These are phyloP conservation scores for Cardiocondyla obscurior DNA, from an alignment of 1,140 invertebrate genomes.

Conservation along the genomic window DNA sequence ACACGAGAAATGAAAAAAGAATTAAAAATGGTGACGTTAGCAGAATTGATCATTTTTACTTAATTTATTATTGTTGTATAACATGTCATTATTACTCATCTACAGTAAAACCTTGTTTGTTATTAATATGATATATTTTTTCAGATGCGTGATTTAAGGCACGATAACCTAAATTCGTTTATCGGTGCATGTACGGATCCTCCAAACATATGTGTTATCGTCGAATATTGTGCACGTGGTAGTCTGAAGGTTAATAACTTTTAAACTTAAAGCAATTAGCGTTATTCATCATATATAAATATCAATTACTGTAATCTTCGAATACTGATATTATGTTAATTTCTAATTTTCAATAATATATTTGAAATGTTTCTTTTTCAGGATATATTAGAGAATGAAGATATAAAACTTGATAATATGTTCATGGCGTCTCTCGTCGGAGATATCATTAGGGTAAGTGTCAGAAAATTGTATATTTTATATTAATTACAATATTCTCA, in stretches of 20 bases:
- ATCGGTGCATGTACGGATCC: slow-evolving; percentile 97
- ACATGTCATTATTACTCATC: not conserved
- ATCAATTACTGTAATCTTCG: not conserved
- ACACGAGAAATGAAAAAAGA: slow-evolving; percentile 97
- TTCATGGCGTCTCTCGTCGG: slow-evolving; percentile 94
- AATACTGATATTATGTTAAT: not conserved
- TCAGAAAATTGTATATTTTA: not conserved
- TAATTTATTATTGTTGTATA: not conserved
- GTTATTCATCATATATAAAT: not conserved
- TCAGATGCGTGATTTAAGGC: slow-evolving; percentile 94
- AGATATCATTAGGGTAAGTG: slow-evolving; percentile 92
- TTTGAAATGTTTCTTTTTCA: slow-evolving; percentile 80
- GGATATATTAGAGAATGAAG: slow-evolving; percentile 96
- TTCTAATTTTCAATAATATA: not conserved
- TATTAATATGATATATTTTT: slow-evolving; percentile 69
- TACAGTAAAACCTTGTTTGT: not conserved
- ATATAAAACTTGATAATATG: slow-evolving; percentile 96
- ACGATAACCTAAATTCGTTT: slow-evolving; percentile 96
- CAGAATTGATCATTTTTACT: slow-evolving; percentile 55
- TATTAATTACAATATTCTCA: not conserved
- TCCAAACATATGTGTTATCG: slow-evolving; percentile 94
- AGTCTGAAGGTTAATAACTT: slow-evolving; percentile 89
- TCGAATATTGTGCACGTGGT: slow-evolving; percentile 95
- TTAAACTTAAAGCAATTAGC: slow-evolving; percentile 17
- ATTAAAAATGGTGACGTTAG: slow-evolving; percentile 91